Conservation (phyloP, 2,113 vertebrate genomes). For the Pluvianellus socialis region DNA sequence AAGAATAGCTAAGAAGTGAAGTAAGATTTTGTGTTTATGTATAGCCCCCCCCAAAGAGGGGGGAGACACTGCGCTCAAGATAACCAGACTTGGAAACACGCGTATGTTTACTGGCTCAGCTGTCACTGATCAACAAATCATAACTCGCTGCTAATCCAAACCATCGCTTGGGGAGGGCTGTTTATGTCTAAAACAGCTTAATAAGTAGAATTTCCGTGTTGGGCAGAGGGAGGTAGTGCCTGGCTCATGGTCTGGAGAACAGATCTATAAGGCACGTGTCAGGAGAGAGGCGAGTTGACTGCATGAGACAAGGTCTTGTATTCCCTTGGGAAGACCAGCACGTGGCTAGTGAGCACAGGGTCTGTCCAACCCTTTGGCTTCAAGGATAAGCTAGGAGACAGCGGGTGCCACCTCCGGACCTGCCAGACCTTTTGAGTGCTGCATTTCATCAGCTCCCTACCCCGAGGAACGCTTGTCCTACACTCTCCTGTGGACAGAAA, state of each 20-base stretch:
- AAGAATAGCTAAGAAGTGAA: conserved; percentile 16
- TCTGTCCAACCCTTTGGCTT: background rate
- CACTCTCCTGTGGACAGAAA: background rate
- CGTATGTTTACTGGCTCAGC: background rate
- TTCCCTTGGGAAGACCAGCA: background rate
- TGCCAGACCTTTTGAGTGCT: background rate
- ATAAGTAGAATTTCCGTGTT: background rate
- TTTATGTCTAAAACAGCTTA: background rate
- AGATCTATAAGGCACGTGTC: background rate
- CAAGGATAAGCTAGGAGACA: background rate
- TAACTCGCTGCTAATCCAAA: background rate
- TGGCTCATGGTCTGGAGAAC: background rate
- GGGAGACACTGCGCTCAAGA: background rate
- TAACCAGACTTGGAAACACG: background rate
- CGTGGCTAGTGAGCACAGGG: accelerated
- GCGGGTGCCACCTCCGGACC: background rate
- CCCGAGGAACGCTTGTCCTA: background rate
- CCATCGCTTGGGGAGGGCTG: background rate
- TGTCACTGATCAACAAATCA: background rate
- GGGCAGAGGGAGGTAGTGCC: background rate
- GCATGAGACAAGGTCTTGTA: background rate
- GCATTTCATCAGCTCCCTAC: background rate
- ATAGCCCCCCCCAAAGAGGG: background rate
- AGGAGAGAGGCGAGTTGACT: background rate
- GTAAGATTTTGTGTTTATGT: conserved; percentile 6